Evolutionary conservation across 2,797 vertebrate genomes (phyloP), one percentile per base, ranked within the genome.

Genomic region (Cottoperca gobio): DNA sequence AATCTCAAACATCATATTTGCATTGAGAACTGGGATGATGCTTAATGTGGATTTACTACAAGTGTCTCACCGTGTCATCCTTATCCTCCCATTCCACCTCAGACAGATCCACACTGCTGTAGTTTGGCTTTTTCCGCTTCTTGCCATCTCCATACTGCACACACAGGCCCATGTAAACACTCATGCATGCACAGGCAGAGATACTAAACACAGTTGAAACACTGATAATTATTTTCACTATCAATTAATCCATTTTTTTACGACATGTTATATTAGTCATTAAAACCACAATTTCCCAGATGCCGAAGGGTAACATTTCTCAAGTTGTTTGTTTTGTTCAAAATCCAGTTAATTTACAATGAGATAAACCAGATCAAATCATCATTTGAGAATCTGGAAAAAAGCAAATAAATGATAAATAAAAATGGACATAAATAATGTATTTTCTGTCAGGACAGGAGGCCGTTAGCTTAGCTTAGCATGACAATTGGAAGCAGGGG

Each of bases 71-170:
- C 81, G 86, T 83, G 85, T 99, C 96, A 23, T 99, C 97, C 71
- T 96, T 96, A 86, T 99, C 98, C 90, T 99, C 98, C 98, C 98
- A 99, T 77, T 99, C 98, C 5, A 99, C 97, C 88, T 99, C 98
- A 0, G 97, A 99, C 75, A 99, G 96, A 90, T 99, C 98, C 82
- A 99, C 98, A 1, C 97, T 99, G 55, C 97, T 99, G 84, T 99
- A 99, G 93, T 97, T 97, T 7, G 97, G 97, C 73, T 99, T 99
- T 81, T 96, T 96, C 81, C 98, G 92, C 89, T 98, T 99, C 83
- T 98, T 97, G 3, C 96, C 96, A 50, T 98, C 96, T 90, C 98
- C 97, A 8, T 99, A 99, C 98, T 99, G 85, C 31, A 76, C 40
- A 70, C 39, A 84, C n/a, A 75, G 23, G 57, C 48, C 70, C 39